Evolutionary conservation across 1,140 invertebrate species (phyloP).

Genomic region (Oncopeltus fasciatus): DNA sequence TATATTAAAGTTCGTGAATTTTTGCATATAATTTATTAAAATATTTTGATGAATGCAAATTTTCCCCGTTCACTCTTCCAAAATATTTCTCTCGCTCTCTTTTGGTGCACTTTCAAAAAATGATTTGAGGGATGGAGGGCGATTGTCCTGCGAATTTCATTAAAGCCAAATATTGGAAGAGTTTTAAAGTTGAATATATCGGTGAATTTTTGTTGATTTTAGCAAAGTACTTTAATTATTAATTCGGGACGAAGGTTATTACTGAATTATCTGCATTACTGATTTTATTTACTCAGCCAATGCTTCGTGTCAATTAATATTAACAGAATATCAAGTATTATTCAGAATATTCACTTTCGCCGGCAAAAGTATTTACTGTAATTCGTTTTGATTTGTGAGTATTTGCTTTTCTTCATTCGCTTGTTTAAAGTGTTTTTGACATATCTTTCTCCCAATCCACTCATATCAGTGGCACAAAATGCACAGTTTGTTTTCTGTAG

Average conservation of each 20-base stretch:
- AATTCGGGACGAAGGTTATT: background rate
- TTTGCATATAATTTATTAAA: too few species aligned
- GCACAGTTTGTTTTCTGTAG: too few species aligned
- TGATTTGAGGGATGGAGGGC: background rate
- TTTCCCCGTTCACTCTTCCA: background rate
- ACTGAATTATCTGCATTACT: conserved; percentile 1
- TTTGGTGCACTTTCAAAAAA: background rate
- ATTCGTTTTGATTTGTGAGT: background rate
- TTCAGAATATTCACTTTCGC: background rate
- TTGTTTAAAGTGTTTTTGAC: too few species aligned
- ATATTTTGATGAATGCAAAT: too few species aligned
- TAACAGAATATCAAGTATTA: background rate
- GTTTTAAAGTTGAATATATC: conserved; percentile 2
- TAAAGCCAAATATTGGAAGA: background rate
- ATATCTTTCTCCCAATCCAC: too few species aligned
- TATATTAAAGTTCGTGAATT: too few species aligned
- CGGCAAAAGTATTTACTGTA: background rate
- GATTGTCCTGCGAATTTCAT: background rate
- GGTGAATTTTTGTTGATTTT: conserved; percentile 3
- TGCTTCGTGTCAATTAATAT: background rate
- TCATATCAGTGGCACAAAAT: too few species aligned
- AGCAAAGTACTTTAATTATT: background rate
- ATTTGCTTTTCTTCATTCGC: too few species aligned
- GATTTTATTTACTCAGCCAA: background rate
- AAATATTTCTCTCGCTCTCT: background rate